Evolutionary conservation across 1,140 invertebrate genomes (phyloP), one percentile per base, ranked within the genome.

Genomic region (Cylas formicarius): DNA sequence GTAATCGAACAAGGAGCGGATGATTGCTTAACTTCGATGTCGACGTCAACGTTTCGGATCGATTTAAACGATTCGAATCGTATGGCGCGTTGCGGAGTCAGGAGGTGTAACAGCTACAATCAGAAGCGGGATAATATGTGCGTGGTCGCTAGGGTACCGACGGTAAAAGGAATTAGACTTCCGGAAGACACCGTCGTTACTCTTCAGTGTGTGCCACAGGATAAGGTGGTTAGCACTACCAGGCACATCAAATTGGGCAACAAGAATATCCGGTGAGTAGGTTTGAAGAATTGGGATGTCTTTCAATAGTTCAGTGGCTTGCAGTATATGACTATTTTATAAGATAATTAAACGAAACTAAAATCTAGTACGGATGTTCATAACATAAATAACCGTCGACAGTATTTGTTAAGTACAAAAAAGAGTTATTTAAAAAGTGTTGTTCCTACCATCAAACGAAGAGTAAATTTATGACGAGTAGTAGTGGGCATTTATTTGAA

Each of bases 181-280:
- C 71, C 70, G 1, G 72, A 78, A 31, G 80, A 83, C 55, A 61
- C 69, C 2, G 67, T 74, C 7, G 64, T 82, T 8, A 76, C 73
- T 16, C 63, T 84, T 20, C 72, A 76, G 48, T 82, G 81, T 56
- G 72, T 69, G 27, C 72, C 72, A 0, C 78, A 80, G 44, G 73
- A 80, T 14, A 68, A 69, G 24, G 68, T 73, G 2, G 72, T 71
- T 2, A 69, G 72, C 2, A 77, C 76, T 35, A 75, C 72, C 0
- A 77, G 76, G 50, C 68, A 56, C 26, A 42, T 70, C 9, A 39
- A 45, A 35, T 36, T 57, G 3, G 47, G 43, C 5, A 37, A 37
- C 8, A 47, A 48, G 20, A 43, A 42, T 18, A 50, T 50, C 16
- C 18, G 29, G 50, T 53, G 29, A 53, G 50, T 39, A 35, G 18